Evolutionary conservation across 2,797 vertebrate genomes (phyloP).

Genomic region (Mycteria americana): DNA sequence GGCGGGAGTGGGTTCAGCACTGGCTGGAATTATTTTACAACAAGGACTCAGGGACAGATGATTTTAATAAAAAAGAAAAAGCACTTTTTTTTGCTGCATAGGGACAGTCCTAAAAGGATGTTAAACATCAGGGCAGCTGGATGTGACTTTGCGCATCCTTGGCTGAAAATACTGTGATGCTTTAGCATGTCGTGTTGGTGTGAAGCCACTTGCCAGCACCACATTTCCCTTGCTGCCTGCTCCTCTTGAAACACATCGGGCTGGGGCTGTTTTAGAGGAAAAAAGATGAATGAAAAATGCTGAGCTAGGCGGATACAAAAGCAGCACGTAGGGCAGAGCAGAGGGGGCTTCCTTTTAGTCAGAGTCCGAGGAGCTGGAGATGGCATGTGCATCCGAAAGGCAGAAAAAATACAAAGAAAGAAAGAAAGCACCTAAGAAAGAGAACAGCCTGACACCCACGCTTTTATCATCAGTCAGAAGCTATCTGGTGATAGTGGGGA

Average conservation of each 20-base stretch:
- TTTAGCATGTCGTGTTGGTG: accelerated
- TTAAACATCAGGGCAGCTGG: neutral
- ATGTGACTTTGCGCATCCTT: neutral
- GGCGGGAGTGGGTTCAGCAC: neutral
- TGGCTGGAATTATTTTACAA: neutral
- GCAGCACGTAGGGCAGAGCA: neutral
- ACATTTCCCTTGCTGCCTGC: neutral
- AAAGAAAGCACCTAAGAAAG: neutral
- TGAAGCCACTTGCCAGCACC: neutral
- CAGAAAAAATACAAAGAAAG: neutral
- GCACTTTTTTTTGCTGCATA: neutral
- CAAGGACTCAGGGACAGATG: neutral
- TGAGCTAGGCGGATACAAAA: neutral
- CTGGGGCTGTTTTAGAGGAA: neutral
- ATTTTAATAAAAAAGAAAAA: neutral
- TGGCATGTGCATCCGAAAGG: neutral
- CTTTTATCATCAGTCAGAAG: neutral
- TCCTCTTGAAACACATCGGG: neutral
- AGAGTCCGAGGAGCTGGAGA: neutral
- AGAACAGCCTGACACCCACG: neutral
- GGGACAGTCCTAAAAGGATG: neutral
- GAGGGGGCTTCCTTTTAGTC: neutral
- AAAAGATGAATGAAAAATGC: neutral
- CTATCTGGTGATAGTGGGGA: neutral
- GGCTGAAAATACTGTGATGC: neutral